phyloP scores from a whole-genome alignment of 1,140 invertebrate genomes.

The Arion vulgaris region DNA sequence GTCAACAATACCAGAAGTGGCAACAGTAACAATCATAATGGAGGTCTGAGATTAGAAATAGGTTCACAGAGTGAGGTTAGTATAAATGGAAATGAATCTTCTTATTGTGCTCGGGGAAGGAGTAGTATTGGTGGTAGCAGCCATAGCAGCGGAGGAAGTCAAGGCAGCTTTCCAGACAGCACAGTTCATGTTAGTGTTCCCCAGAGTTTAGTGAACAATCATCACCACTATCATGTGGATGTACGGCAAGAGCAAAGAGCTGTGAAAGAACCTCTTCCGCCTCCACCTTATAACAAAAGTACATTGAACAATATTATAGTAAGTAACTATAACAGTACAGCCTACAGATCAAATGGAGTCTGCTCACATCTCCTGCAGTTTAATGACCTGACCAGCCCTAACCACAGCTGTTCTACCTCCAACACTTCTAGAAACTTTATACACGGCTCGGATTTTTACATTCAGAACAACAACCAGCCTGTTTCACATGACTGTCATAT shows the following conservation, averaged over 20 bases:
- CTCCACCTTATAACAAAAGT: slow-evolving; percentile 8
- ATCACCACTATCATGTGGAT: not conserved
- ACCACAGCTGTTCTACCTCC: not conserved
- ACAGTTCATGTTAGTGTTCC: slow-evolving; percentile 7
- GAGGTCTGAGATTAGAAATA: not conserved
- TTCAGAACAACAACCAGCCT: not conserved
- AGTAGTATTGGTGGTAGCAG: slow-evolving; percentile 32
- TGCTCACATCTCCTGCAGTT: slow-evolving; percentile 24
- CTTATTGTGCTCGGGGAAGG: not conserved
- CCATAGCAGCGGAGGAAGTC: slow-evolving; percentile 38
- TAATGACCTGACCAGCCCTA: slow-evolving; percentile 13
- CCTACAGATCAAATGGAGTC: not conserved
- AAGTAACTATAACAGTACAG: slow-evolving; percentile 10
- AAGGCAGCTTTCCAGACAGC: slow-evolving; percentile 32
- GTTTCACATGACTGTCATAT: not conserved
- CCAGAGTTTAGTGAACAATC: not conserved
- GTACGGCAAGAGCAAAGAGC: not conserved
- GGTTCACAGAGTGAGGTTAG: not conserved
- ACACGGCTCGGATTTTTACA: not conserved
- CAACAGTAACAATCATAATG: not conserved
- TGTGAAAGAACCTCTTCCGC: not conserved
- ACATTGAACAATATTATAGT: not conserved
- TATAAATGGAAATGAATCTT: not conserved
- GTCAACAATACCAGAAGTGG: not conserved
- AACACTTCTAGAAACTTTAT: not conserved